A percentile compares a stretch with the other conserved stretches of the same genome.
phyloP scores from a whole-genome alignment of 2,113 vertebrate species.

The Casuarius casuarius region DNA sequence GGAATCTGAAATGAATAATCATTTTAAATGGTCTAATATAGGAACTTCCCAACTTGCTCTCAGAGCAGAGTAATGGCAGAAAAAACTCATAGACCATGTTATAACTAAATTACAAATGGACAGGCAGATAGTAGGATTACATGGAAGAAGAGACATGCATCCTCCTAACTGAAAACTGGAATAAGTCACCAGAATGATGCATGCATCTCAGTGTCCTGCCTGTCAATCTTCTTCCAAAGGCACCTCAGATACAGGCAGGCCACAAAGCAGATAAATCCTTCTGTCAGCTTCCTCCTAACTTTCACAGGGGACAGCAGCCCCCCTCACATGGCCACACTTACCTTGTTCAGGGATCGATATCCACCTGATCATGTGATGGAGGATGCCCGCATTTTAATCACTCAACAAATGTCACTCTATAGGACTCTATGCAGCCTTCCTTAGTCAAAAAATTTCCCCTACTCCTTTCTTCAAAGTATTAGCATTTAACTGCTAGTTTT shows the following conservation, averaged over 20 bases:
- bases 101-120: neutral
- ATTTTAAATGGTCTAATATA: neutral
- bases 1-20: neutral
- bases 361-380: neutral
- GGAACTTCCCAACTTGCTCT: neutral
- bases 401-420: neutral
- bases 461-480: neutral
- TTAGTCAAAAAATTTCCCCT: neutral
- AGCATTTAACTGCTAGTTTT: neutral
- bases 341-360: neutral
- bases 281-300: neutral
- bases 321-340: neutral
- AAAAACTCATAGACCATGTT: neutral
- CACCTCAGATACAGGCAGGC: neutral
- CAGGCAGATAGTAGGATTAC: neutral
- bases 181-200: neutral
- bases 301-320: neutral
- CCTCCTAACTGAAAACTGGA: neutral
- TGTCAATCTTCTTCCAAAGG: neutral
- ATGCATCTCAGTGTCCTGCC: rapidly evolving
- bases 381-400: neutral
- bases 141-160: rapidly evolving
- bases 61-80: neutral
- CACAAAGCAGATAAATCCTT: neutral
- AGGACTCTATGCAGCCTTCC: neutral